These are phyloP conservation scores for Metopolophium dirhodum DNA, from an alignment of 1,140 invertebrate species.

Conservation along the genomic window DNA sequence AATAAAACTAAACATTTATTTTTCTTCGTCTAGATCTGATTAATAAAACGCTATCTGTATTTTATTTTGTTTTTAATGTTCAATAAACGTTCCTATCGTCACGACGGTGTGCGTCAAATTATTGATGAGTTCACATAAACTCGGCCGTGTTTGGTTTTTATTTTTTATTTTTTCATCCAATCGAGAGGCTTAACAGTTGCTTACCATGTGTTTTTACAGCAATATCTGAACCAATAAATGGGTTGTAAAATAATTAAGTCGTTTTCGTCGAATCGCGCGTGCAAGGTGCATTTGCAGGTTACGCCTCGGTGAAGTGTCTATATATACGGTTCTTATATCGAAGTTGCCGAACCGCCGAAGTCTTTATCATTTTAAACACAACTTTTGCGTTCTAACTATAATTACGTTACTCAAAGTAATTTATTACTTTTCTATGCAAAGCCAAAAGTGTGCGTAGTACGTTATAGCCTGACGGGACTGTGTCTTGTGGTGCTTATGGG, in stretches of 20 bases:
- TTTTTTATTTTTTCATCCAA: background rate
- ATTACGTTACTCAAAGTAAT: background rate
- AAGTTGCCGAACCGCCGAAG: background rate
- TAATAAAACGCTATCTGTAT: background rate
- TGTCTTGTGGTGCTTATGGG: background rate
- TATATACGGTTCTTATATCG: background rate
- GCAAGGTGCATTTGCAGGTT: background rate
- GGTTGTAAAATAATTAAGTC: background rate
- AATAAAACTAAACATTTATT: conserved; percentile 5
- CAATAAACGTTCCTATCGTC: background rate
- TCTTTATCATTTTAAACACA: background rate
- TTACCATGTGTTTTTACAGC: background rate
- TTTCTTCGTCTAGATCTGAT: background rate
- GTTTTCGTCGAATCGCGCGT: background rate
- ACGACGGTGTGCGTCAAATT: background rate
- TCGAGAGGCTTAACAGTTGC: background rate
- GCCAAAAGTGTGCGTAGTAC: background rate
- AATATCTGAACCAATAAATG: background rate
- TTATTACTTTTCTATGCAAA: background rate
- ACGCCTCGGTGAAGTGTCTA: background rate
- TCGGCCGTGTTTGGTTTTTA: background rate
- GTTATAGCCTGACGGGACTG: background rate
- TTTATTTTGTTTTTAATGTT: background rate
- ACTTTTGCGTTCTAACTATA: background rate
- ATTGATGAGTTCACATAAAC: background rate